Percentiles rank a stretch among this genome's conserved stretches.
Conservation (phyloP, 2,888 invertebrate genomes). For the Craniophora ligustri region DNA sequence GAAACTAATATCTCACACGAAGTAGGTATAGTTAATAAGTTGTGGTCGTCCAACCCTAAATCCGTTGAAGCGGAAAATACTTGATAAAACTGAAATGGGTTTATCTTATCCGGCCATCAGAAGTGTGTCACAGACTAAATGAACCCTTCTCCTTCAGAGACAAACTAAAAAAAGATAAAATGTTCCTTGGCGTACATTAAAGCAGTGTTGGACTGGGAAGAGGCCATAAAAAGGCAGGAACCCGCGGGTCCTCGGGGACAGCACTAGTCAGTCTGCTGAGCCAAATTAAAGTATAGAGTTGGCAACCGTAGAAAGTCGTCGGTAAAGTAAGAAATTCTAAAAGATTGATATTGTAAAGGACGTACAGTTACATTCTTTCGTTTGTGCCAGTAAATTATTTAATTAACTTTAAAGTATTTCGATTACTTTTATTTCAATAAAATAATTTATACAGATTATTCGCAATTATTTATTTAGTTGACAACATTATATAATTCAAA, state of each 20-base stretch:
- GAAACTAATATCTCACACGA: background rate
- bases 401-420: too few species aligned
- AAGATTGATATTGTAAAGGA: too few species aligned
- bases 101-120: conserved; percentile 79
- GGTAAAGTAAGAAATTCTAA: too few species aligned
- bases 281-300: conserved; percentile 78
- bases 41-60: conserved; percentile 54
- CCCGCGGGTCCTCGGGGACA: conserved; percentile 71
- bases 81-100: conserved; percentile 75
- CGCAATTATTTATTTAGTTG: too few species aligned
- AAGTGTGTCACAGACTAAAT: conserved; percentile 81
- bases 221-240: conserved; percentile 80
- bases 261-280: conserved; percentile 65
- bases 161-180: conserved; percentile 87
- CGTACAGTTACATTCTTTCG: too few species aligned
- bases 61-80: conserved; percentile 69
- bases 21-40: conserved; percentile 37
- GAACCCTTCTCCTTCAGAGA: conserved; percentile 83
- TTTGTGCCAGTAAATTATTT: too few species aligned
- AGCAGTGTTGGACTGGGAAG: conserved; percentile 78
- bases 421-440: too few species aligned
- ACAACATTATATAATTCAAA: too few species aligned
- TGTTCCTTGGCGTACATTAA: conserved; percentile 85
- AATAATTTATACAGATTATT: too few species aligned
- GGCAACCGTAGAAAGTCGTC: conserved; percentile 54